A percentile compares a stretch with the other conserved stretches of the same genome.
phyloP scores from a whole-genome alignment of 2,113 vertebrate species.

The Columbina picui region DNA sequence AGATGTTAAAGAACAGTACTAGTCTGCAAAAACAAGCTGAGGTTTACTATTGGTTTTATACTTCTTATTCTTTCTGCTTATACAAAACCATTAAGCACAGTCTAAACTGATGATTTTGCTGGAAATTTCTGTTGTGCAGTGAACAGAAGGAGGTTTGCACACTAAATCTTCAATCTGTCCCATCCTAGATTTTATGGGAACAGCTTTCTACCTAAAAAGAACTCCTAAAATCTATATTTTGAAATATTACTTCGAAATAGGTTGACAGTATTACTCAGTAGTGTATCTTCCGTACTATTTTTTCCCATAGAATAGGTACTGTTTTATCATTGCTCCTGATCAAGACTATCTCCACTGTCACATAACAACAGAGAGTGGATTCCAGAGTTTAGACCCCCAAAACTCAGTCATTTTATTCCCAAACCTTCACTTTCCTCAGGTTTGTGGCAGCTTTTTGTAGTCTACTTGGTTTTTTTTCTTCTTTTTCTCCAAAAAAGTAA shows the following conservation, averaged over 20 bases:
- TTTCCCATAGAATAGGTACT: background rate
- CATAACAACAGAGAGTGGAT: background rate
- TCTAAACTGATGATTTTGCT: background rate
- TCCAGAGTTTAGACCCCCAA: background rate
- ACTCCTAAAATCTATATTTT: background rate
- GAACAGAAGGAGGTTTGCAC: background rate
- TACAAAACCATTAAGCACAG: background rate
- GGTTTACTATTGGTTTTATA: background rate
- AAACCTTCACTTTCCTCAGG: background rate
- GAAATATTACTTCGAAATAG: background rate
- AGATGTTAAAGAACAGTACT: background rate
- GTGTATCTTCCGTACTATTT: background rate
- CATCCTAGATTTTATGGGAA: fast-evolving
- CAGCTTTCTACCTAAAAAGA: background rate
- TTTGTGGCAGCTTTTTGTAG: background rate
- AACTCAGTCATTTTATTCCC: background rate
- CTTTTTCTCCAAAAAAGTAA: background rate
- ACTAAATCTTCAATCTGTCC: background rate
- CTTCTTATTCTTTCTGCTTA: background rate
- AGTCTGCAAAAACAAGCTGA: background rate
- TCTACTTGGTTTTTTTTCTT: background rate
- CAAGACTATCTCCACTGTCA: background rate
- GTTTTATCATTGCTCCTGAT: background rate
- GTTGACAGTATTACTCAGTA: background rate
- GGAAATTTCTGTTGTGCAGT: background rate